These are phyloP conservation scores for Camelus dromedarius DNA, from an alignment of 2,113 vertebrate genomes.

Conservation along the genomic window DNA sequence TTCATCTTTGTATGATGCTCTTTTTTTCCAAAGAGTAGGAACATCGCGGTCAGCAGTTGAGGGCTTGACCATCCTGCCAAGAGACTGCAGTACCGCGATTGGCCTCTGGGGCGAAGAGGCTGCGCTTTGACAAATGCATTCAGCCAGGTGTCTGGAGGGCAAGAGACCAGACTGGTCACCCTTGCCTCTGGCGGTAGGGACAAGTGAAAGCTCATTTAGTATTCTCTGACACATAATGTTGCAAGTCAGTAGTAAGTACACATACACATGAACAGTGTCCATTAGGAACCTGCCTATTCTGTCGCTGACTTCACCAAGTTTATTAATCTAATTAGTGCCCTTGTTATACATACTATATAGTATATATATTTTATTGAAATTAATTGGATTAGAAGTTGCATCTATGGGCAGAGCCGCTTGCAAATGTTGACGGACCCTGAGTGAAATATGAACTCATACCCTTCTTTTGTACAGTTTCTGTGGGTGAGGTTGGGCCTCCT, in stretches of 20 bases:
- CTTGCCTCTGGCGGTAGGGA: constrained; percentile 31
- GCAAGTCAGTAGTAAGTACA: neutral
- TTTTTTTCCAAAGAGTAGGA: constrained; percentile 54
- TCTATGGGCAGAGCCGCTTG: neutral
- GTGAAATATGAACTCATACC: neutral
- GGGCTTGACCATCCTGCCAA: neutral
- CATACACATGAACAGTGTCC: neutral
- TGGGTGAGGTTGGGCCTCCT: neutral
- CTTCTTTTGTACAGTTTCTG: constrained; percentile 7
- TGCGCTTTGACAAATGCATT: neutral
- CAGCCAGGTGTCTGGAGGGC: neutral
- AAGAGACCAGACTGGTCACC: neutral
- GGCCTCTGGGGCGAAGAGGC: neutral
- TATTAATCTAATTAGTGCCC: no score
- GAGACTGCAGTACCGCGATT: constrained; percentile 18
- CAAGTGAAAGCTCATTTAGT: neutral
- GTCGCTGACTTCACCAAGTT: neutral
- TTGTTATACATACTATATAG: neutral
- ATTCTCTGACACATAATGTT: neutral
- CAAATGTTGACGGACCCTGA: neutral
- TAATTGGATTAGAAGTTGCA: constrained; percentile 25
- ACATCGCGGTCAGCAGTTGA: constrained; percentile 5
- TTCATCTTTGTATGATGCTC: neutral
- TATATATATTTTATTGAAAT: constrained; percentile 3
- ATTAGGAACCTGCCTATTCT: neutral